Evolutionary conservation across 2,888 invertebrate species (phyloP), one percentile per base, ranked within the genome.

Genomic region (Drosophila parthenogenetica): DNA sequence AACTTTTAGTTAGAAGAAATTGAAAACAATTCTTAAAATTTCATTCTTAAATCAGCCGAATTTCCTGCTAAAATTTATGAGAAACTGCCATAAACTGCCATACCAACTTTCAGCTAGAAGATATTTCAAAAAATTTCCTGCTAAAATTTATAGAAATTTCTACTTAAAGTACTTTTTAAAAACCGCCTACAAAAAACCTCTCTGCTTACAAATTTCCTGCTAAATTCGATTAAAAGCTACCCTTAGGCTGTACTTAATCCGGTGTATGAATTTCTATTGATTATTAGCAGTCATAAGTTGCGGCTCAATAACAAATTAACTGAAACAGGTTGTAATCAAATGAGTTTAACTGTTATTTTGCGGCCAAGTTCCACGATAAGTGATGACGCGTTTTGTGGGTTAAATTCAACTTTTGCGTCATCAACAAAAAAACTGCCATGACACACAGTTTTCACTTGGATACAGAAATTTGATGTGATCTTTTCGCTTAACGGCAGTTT

Each of bases 381-480:
- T 73, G 22, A 48, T 58, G 60, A 61, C 60, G 60, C 53, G 60
- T 43, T 60, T 35, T 4, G 29, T 2, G 29, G 35, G 19, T 7
- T 37, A 29, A 61, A 61, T 45, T 42, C 17, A 71, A 64, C 17
- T 37, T 64, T 76, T 65, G 58, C 73, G 73, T 74, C 77, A 77
- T 59, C 57, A 42, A 16, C 10, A 19, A 50, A n/a, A n/a, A 3
- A 16, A 54, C 14, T 13, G 13, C 10, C 19, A 25, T 76, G 72
- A 73, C 64, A 73, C 67, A 43, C 5, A 32, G 8, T 22, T 54
- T 40, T 5, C 39, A 7, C 17, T 53, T 43, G 54, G 51, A 19
- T 45, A 62, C 40, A 25, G 25, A 10, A 32, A 37, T 50, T 40
- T 17, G 45, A 19, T 22, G 3, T 37, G 35, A 53, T 54, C n/a